Evolutionary conservation across 2,888 invertebrate species (phyloP), one percentile per base, ranked within the genome.

Genomic region (Lissocephala sabroskyi): DNA sequence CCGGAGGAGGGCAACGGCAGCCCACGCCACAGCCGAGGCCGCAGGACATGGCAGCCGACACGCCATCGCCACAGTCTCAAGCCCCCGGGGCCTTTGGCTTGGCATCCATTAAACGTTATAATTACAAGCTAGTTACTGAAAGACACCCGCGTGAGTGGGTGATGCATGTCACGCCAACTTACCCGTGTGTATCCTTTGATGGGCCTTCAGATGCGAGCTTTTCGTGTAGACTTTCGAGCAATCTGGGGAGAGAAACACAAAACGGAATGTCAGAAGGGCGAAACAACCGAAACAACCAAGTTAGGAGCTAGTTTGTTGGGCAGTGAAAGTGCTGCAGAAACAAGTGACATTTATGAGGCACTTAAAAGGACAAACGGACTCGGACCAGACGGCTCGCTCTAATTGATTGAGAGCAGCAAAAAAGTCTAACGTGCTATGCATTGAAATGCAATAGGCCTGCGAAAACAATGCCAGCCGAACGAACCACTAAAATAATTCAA

Each of bases 151-250:
- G 7, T 32, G 19, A 11, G 42, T 6, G 32, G 32, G 32, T 42
- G 4, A 9, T 6, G 23, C 32, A 32, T 4, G 32, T 14, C 32
- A 32, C 11, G 32, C 10, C 26, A 33, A 19, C 33, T 89, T 88
- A 96, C 97, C 97, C 87, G 97, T 97, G 83, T 97, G 97, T 86
- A 97, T 97, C 86, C 97, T 90, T 86, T 97, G 97, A 86, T 97
- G 97, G 62, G 97, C 97, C 87, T 97, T 97, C 66, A 97, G 89
- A 86, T 97, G 97, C 78, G 97, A 97, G 87, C 97, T 97, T 88
- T 97, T 97, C 65, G 97, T 97, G 87, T 97, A 97, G 64, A 97
- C 97, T 88, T 97, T 97, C 79, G 93, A 90, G 87, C 97, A 97
- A 84, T 96, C 97, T 74, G 61, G 6, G 56, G 14, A 19, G 32